phyloP scores from a whole-genome alignment of 1,140 invertebrate genomes.

The Triops cancriformis region DNA sequence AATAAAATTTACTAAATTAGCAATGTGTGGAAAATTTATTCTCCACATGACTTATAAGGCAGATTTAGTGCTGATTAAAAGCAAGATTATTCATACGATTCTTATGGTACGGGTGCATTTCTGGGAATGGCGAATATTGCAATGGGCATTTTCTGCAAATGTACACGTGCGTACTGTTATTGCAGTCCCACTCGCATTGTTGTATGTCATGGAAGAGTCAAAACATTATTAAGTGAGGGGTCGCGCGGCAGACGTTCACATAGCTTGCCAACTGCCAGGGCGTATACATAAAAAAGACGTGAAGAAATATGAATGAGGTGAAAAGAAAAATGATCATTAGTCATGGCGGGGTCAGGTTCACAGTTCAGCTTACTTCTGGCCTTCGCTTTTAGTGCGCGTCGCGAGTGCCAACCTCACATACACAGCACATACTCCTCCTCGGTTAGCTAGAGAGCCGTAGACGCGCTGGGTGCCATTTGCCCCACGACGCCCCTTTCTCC shows the following conservation, averaged over 20 bases:
- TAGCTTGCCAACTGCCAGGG: background rate
- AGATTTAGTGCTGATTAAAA: too few relatives aligned
- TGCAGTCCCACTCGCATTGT: too few relatives aligned
- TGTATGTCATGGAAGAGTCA: too few relatives aligned
- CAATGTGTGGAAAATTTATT: too few relatives aligned
- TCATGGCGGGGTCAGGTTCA: constrained; percentile 8
- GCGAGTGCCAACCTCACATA: background rate
- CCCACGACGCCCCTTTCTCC: background rate
- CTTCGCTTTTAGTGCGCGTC: background rate
- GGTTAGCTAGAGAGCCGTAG: background rate
- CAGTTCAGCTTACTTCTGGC: background rate
- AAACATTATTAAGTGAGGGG: background rate
- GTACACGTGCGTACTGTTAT: too few relatives aligned
- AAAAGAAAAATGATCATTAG: background rate
- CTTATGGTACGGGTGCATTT: too few relatives aligned
- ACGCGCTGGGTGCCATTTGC: background rate
- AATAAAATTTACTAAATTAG: too few relatives aligned
- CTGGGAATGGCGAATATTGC: too few relatives aligned
- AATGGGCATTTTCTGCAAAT: too few relatives aligned
- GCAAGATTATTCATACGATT: too few relatives aligned
- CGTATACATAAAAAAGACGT: background rate
- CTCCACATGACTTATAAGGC: too few relatives aligned
- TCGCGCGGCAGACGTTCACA: background rate
- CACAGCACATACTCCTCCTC: background rate
- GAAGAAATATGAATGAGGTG: constrained; percentile 4